Evolutionary conservation across 2,888 invertebrate genomes (phyloP), one percentile per base, ranked within the genome.

Genomic region (Machimus rusticus): DNA sequence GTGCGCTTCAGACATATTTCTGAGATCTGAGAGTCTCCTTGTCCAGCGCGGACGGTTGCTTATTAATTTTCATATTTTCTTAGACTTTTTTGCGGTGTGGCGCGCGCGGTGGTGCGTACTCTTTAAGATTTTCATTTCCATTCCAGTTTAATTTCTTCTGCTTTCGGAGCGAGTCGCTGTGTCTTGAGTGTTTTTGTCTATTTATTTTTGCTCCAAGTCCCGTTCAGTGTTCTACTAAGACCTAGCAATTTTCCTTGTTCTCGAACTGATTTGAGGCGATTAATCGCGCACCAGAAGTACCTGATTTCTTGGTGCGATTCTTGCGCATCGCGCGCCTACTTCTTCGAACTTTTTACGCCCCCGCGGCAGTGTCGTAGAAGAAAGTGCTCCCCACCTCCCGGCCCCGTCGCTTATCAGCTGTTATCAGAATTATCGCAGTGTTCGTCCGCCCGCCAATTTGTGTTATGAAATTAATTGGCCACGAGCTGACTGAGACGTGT

Each of bases 141-240:
- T 23, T 55, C 55, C 81, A 81, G 81, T 82, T 81, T 66, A 57
- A 82, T 82, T 82, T 37, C 37, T 82, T 55, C 81, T 55, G 51
- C 82, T 82, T 37, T 81, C 31, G 34, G 55, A 81, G 28, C 34
- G 66, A 46, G 46, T 55, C 28, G n/a, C 55, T 19, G 28, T 66
- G 51, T 82, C 57, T 23, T 55, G 39, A 4, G 43, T 55, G 55
- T 14, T 19, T 57, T 82, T 46, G 43, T 14, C 31, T 82, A 66
- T 37, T 82, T 82, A 37, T 82, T 82, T 82, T 82, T 82, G 39
- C 66, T 34, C 66, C 82, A 66, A 82, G 82, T 82, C 55, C 82
- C 82, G 82, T 82, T 82, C 16, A 31, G 34, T 82, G 82, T 66
- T 82, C 82, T 66, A 82, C 82, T 82, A 66, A 82, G 19, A n/a